Base-by-base conservation (phyloP, 2,797 vertebrate species). In the Crax fasciolata region DNA sequence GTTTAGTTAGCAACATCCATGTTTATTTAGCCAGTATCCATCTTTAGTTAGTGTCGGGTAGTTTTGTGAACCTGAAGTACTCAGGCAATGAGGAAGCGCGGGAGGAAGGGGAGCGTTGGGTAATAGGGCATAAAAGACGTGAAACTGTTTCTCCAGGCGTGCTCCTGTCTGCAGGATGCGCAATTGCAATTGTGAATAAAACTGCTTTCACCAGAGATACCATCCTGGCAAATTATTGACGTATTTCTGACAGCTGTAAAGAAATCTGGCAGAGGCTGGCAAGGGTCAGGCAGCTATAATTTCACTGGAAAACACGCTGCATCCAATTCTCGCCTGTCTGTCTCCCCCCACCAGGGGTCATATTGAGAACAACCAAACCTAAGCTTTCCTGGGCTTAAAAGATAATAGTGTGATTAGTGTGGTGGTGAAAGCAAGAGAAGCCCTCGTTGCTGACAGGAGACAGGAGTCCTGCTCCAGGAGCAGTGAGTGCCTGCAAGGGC, bases 381-480 rank as follows among this genome's bases (percentile, higher is more conserved):
- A 85, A 94, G 87, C 91, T 84, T 63, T 94, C 84, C 76, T 14
- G 25, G 39, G 51, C 77, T 96, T 95, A 93, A 95, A 73, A 94
- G 90, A 93, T 95, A 94, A 91, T 71, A 58, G 39, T 48, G 82
- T 88, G 83, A 93, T 97, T 78, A 91, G 27, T 19, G 54, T 74
- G 62, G 58, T 48, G 51, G 54, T 24, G 62, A 94, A 85, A 88
- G 85, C 62, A 78, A 75, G 80, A 83, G 87, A 66, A 94, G 59
- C 62, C 55, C 66, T 86, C 0, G 0, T 25, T 86, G 82, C 70
- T 66, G 79, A 58, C 25, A 2, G 1, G 57, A 68, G 79, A 58
- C 25, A 2, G 1, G 57, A 68, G 70, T 68, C 66, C 39, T 88
- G 66, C 11, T 18, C 1, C 17, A 15, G 48, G 38, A 65, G 63